These are phyloP conservation scores for Lasiommata megera DNA, from an alignment of 2,888 invertebrate species.

Conservation along the genomic window DNA sequence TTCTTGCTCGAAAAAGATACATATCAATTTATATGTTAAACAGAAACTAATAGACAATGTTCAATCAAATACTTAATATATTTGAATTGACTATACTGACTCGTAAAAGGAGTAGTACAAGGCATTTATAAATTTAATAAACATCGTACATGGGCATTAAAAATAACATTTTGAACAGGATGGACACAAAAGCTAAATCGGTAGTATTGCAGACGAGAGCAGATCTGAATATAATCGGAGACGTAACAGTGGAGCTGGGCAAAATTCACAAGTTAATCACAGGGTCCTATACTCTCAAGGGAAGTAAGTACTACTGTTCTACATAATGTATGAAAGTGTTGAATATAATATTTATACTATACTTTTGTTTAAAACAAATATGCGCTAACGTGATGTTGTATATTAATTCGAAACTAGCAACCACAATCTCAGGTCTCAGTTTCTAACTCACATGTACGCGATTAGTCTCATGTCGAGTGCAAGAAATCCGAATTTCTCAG, in stretches of 20 bases:
- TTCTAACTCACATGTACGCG: background rate
- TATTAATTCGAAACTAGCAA: too few species aligned
- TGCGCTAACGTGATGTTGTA: too few species aligned
- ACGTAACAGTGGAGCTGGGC: slow-evolving; percentile 44
- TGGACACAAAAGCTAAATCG: slow-evolving; percentile 50
- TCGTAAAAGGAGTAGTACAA: background rate
- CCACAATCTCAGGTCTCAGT: background rate
- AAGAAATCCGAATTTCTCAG: background rate
- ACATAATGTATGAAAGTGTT: too few species aligned
- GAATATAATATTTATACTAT: too few species aligned
- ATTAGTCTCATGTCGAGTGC: background rate
- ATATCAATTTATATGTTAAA: background rate
- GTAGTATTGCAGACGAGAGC: slow-evolving; percentile 56
- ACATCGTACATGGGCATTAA: too few species aligned
- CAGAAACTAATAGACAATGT: background rate
- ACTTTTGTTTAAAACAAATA: too few species aligned
- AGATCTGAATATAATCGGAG: slow-evolving; percentile 45
- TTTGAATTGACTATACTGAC: background rate
- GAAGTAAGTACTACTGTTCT: slow-evolving; percentile 48
- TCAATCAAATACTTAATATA: background rate
- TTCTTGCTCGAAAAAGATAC: background rate
- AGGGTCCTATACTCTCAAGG: slow-evolving; percentile 47
- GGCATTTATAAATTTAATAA: too few species aligned
- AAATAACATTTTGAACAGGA: slow-evolving; percentile 37
- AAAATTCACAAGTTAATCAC: slow-evolving; percentile 43